Conservation (phyloP, 1,140 invertebrate species). For the Aphis craccivora region DNA sequence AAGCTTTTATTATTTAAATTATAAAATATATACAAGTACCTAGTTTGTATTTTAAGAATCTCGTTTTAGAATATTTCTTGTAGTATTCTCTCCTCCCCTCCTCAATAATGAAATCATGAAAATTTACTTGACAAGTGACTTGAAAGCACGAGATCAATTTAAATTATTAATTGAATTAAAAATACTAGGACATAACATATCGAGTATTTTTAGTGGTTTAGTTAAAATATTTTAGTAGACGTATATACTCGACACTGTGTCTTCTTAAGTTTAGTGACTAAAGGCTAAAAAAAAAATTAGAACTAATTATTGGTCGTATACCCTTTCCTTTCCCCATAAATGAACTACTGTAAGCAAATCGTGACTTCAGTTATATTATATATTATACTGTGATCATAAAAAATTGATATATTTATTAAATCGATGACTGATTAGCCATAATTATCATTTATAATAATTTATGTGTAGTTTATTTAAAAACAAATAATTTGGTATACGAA, state of each 20-base stretch:
- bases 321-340: no score
- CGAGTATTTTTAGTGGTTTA: not conserved
- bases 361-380: not conserved
- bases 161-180: no score
- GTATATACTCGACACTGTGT: no score
- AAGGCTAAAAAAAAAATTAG: not conserved
- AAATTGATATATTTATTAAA: not conserved
- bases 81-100: not conserved
- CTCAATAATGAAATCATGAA: no score
- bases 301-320: not conserved
- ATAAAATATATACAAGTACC: no score
- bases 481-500: not conserved
- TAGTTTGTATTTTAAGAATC: not conserved
- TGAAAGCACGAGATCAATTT: not conserved
- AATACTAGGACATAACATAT: not conserved
- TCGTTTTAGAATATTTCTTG: not conserved
- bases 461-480: not conserved
- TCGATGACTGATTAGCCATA: not conserved
- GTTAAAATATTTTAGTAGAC: no score
- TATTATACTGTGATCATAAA: not conserved
- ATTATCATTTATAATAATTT: not conserved
- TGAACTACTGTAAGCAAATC: no score
- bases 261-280: no score
- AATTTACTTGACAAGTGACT: not conserved
- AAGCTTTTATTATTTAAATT: not conserved